phyloP scores from a whole-genome alignment of 2,113 vertebrate genomes.

The Prietella phreatophila region DNA sequence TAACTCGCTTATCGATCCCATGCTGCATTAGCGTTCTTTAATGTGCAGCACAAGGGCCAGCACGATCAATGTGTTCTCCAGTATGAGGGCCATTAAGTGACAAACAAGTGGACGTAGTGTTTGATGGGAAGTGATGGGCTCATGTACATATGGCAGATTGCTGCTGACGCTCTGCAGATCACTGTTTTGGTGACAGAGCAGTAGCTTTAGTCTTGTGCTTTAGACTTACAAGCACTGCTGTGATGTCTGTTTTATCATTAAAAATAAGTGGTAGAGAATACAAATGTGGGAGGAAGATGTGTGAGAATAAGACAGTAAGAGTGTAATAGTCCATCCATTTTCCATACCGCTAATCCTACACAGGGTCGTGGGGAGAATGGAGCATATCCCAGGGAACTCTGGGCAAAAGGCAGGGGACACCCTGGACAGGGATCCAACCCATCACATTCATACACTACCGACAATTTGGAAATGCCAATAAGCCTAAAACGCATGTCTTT shows the following conservation, averaged over 20 bases:
- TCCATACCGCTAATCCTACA: too few species aligned
- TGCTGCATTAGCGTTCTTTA: slow-evolving; percentile 38
- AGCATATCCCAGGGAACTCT: too few species aligned
- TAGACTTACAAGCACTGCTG: neutral
- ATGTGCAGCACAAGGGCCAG: slow-evolving; percentile 19
- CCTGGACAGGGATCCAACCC: too few species aligned
- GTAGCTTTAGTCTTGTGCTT: neutral
- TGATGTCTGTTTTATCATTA: slow-evolving; percentile 11
- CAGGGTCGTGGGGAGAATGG: too few species aligned
- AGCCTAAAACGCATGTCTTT: too few species aligned
- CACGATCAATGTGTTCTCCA: slow-evolving; percentile 40
- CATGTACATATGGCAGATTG: neutral
- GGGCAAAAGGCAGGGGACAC: too few species aligned
- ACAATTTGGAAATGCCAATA: too few species aligned
- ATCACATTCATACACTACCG: too few species aligned
- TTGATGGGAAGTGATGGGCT: slow-evolving; percentile 27
- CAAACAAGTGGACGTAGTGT: slow-evolving; percentile 51
- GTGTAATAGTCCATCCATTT: too few species aligned
- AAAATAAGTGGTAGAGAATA: neutral
- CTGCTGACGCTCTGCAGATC: neutral
- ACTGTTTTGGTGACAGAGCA: neutral
- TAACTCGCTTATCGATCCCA: slow-evolving; percentile 24
- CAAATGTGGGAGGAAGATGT: neutral
- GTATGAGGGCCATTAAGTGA: slow-evolving; percentile 43
- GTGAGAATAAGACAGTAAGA: neutral